Evolutionary conservation across 2,888 invertebrate species (phyloP).

Genomic region (Lagria hirta): DNA sequence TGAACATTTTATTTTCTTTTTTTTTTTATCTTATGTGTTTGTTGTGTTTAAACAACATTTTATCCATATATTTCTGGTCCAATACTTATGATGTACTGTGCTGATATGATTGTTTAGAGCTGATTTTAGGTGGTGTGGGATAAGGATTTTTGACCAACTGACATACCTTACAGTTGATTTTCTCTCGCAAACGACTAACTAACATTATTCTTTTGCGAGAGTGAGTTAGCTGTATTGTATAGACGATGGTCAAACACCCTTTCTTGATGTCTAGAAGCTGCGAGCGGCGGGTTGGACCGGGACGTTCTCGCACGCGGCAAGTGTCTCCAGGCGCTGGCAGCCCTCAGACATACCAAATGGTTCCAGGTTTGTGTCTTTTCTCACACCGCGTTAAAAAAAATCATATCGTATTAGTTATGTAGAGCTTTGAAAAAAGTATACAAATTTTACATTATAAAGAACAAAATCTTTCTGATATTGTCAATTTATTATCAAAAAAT

Average conservation of each 20-base stretch:
- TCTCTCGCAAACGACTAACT: slow-evolving; percentile 2
- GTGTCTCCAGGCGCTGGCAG: slow-evolving; percentile 99
- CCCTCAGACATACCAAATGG: slow-evolving; percentile 99
- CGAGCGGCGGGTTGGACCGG: slow-evolving; percentile 76
- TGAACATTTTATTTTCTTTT: slow-evolving; percentile 16
- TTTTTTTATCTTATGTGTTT: too few species aligned
- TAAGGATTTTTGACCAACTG: slow-evolving; percentile 73
- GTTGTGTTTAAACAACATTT: too few species aligned
- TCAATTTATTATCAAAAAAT: too few species aligned
- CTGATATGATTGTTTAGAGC: slow-evolving; percentile 50
- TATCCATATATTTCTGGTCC: slow-evolving; percentile 39
- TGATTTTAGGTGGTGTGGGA: slow-evolving; percentile 57
- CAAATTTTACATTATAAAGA: too few species aligned
- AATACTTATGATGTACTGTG: slow-evolving; percentile 53
- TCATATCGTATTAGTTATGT: slow-evolving; percentile 1
- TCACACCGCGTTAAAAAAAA: slow-evolving; percentile 45
- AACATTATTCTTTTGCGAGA: slow-evolving; percentile 6
- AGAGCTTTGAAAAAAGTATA: background rate
- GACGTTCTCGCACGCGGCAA: slow-evolving; percentile 98
- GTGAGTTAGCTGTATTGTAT: slow-evolving; percentile 40
- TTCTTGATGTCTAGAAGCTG: slow-evolving; percentile 58
- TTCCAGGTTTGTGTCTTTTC: slow-evolving; percentile 87
- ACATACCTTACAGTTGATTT: slow-evolving; percentile 32
- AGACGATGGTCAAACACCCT: slow-evolving; percentile 78
- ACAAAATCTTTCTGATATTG: too few species aligned